These are phyloP conservation scores for Salvator merianae DNA, from an alignment of 2,113 vertebrate genomes.

Conservation along the genomic window DNA sequence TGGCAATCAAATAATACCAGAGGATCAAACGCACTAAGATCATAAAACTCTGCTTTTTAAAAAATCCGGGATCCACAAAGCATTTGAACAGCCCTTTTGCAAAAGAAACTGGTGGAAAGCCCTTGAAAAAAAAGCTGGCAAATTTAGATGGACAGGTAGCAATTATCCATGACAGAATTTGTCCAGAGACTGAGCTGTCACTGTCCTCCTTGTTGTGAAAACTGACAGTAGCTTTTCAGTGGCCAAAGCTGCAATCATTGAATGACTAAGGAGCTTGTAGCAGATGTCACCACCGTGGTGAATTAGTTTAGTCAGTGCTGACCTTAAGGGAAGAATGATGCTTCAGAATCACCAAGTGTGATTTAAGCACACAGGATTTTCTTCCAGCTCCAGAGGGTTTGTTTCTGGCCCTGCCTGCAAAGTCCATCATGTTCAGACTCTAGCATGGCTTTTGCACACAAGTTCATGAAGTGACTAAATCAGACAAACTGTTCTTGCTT, in stretches of 20 bases:
- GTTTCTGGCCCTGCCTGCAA: not conserved
- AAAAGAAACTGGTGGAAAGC: conserved; percentile 31
- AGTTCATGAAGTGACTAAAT: not conserved
- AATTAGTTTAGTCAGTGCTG: conserved; percentile 1
- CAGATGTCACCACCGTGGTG: not conserved
- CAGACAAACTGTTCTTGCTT: no score
- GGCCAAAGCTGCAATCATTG: conserved; percentile 13
- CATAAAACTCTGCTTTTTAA: not conserved
- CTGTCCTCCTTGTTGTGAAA: conserved; percentile 16
- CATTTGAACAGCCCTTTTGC: not conserved
- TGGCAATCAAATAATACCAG: no score
- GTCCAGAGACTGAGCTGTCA: conserved; percentile 5
- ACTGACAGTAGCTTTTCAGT: conserved; percentile 28
- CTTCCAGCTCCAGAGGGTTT: not conserved
- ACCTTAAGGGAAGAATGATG: not conserved
- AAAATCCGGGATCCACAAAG: not conserved
- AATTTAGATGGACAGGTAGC: conserved; percentile 17
- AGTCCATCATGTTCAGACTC: no score
- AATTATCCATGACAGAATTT: conserved; percentile 10
- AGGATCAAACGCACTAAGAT: no score
- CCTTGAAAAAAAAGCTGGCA: conserved; percentile 13
- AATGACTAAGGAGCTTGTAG: not conserved
- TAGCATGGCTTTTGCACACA: not conserved
- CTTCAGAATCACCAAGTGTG: not conserved
- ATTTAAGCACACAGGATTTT: not conserved